A percentile compares a stretch with the other conserved stretches of the same genome.
Conservation (phyloP, 2,113 vertebrate species). For the Cynocephalus volans region DNA sequence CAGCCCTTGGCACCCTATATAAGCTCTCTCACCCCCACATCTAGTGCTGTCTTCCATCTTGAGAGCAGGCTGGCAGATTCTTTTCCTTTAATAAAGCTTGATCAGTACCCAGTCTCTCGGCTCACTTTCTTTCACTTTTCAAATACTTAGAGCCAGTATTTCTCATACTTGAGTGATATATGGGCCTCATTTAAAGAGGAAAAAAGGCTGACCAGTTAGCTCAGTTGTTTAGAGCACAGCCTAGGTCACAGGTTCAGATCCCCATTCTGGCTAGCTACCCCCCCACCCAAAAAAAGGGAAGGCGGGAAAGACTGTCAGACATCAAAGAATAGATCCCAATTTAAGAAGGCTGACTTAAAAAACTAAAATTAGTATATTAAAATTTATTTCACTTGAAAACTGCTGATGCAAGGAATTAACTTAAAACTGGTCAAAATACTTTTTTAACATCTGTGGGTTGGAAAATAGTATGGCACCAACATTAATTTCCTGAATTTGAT, state of each 20-base stretch:
- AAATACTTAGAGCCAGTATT: background rate
- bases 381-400: constrained; percentile 33
- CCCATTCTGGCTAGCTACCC: too few relatives aligned
- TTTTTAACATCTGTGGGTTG: background rate
- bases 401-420: background rate
- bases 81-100: too few relatives aligned
- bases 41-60: too few relatives aligned
- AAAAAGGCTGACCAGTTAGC: too few relatives aligned
- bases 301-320: background rate
- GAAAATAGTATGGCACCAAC: background rate
- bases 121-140: background rate
- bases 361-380: background rate
- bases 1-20: too few relatives aligned
- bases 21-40: too few relatives aligned
- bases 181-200: background rate
- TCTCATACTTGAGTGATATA: background rate
- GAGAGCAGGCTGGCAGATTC: too few relatives aligned
- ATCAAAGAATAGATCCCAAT: background rate
- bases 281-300: too few relatives aligned
- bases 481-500: background rate
- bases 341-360: background rate
- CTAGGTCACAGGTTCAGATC: too few relatives aligned
- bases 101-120: too few relatives aligned
- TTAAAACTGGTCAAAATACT: background rate
- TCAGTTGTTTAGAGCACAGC: too few relatives aligned